These are phyloP conservation scores for Drosophila eohydei DNA, from an alignment of 2,888 invertebrate species.

Conservation along the genomic window DNA sequence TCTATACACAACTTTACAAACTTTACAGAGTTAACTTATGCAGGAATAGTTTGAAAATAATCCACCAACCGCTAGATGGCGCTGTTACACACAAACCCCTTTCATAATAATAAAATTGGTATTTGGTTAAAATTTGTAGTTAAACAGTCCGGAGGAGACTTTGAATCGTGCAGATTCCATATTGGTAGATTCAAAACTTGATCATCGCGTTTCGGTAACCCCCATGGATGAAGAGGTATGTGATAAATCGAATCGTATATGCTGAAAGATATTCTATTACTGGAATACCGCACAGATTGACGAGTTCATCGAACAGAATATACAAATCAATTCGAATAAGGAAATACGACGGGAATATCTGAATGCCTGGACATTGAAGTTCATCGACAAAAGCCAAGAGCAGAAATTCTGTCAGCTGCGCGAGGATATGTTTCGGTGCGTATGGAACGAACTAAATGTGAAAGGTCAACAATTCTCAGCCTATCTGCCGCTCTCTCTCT, in stretches of 20 bases:
- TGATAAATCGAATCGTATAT: background rate
- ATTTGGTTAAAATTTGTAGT: conserved; percentile 61
- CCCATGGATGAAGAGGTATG: conserved; percentile 83
- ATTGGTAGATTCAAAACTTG: conserved; percentile 79
- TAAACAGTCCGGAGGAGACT: conserved; percentile 83
- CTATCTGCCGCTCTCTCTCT: background rate
- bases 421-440: conserved; percentile 94
- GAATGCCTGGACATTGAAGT: conserved; percentile 93
- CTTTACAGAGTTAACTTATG: background rate
- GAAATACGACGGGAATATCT: conserved; percentile 95
- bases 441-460: conserved; percentile 15
- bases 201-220: conserved; percentile 82
- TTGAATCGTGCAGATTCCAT: conserved; percentile 83
- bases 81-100: background rate
- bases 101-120: background rate
- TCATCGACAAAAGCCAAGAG: conserved; percentile 93
- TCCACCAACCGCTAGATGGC: conserved; percentile 3
- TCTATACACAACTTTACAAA: background rate
- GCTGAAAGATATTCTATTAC: background rate
- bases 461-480: background rate
- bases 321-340: conserved; percentile 95
- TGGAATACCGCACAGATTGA: conserved; percentile 87
- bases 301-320: conserved; percentile 92
- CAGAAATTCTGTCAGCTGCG: conserved; percentile 93
- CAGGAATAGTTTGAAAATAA: background rate